Conservation (phyloP, 2,888 invertebrate genomes). For the Pristionchus mayeri region DNA sequence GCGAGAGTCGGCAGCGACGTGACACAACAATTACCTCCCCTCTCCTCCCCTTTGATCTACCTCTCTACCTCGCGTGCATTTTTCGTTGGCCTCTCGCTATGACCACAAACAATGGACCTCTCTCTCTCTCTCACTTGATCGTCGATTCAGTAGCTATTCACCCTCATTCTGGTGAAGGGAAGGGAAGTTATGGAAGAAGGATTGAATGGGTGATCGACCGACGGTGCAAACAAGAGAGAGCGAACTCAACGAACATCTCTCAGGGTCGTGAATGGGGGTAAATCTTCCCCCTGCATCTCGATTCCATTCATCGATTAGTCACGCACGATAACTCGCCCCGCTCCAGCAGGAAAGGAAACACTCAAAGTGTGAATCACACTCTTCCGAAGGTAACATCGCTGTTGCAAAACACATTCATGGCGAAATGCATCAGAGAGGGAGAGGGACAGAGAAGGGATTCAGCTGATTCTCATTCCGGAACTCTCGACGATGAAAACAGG, state of each 20-base stretch:
- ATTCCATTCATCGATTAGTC: constrained; percentile 38
- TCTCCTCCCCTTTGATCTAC: neutral
- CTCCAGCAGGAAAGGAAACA: neutral
- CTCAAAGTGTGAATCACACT: neutral
- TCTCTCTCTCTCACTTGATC: constrained; percentile 5
- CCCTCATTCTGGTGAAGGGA: neutral
- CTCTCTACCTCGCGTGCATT: neutral
- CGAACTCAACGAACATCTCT: constrained; percentile 30
- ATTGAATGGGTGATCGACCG: neutral
- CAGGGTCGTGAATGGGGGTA: constrained; percentile 1
- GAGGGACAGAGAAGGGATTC: neutral
- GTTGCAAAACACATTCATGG: neutral
- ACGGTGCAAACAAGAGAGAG: neutral
- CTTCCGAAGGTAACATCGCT: neutral
- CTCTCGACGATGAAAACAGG: constrained; percentile 1
- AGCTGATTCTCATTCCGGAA: neutral
- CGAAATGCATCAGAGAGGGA: constrained; percentile 5
- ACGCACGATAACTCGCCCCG: neutral
- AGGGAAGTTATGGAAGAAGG: neutral
- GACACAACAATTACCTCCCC: constrained; percentile 24
- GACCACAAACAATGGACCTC: neutral
- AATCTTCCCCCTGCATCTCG: constrained; percentile 2
- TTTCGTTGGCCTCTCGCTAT: neutral
- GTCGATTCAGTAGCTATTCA: constrained; percentile 6
- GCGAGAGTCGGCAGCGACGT: neutral